Evolutionary conservation across 1,140 invertebrate species (phyloP).

Genomic region (Bombus confusus): DNA sequence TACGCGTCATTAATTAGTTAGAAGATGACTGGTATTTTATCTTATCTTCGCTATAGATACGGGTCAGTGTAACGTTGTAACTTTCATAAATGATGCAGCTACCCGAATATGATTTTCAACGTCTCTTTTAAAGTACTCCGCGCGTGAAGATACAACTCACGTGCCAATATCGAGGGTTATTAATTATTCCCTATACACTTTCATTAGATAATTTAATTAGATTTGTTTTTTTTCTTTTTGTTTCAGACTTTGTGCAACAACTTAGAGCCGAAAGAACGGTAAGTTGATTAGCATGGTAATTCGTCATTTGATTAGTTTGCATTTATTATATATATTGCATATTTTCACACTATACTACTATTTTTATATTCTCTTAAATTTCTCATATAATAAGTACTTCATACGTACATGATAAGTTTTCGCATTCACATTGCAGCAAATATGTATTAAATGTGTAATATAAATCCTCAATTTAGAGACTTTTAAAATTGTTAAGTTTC

Average conservation of each 20-base stretch:
- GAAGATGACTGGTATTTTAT: slow-evolving; percentile 61
- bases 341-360: no score
- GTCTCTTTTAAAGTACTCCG: no score
- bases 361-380: no score
- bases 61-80: slow-evolving; percentile 6
- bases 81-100: slow-evolving; percentile 43
- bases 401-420: no score
- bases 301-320: no score
- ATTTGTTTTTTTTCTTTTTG: slow-evolving; percentile 51
- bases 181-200: slow-evolving; percentile 28
- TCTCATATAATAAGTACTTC: no score
- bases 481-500: no score
- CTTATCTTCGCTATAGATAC: not conserved
- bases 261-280: slow-evolving; percentile 68
- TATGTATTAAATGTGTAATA: no score
- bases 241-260: slow-evolving; percentile 71
- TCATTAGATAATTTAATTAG: slow-evolving; percentile 9
- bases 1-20: slow-evolving; percentile 69
- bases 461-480: no score
- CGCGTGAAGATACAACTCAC: not conserved
- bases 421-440: no score
- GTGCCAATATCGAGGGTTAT: not conserved
- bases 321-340: no score
- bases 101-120: slow-evolving; percentile 7
- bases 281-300: slow-evolving; percentile 56